Evolutionary conservation across 2,888 invertebrate species (phyloP), one percentile per base, ranked within the genome.

Genomic region (Stratiomys singularior): DNA sequence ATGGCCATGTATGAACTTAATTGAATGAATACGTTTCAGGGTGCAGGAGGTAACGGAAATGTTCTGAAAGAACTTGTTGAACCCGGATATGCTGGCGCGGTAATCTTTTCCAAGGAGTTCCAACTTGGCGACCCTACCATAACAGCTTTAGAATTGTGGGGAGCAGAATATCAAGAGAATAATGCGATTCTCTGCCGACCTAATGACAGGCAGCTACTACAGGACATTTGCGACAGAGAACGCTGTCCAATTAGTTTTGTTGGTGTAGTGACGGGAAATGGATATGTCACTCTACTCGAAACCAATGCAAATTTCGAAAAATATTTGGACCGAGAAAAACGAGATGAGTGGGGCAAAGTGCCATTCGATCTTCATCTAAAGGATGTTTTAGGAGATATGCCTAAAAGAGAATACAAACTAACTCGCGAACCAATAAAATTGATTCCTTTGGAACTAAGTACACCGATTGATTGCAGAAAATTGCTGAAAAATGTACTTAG

Each of bases 31-130:
- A 1, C n/a, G n/a, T n/a, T n/a, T 21, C n/a, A 84, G 89, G 99
- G 99, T 23, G 99, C 99, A 9, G 99, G 99, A n/a, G 99, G 99
- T 30, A 96, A 96, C 85, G 96, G 98, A 1, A 99, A 99, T 86
- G 99, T 99, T 0, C 86, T 99, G 37, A 99, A 99, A 84, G 99
- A 99, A 86, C 88, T 99, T 3, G 97, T 97, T 0, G 98, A 99
- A 83, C 98, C 98, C 0, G 87, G 86, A 0, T 85, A 85, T 77
- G 92, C 93, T 3, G 99, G 99, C 0, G 99, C 98, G 0, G 91
- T 96, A 0, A 96, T 99, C 79, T 94, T 94, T 84, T 93, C 95
- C 0, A 91, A 93, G 79, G 91, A 92, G 84, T 97, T 98, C 85
- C 93, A 95, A 81, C 88, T 99, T 30, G 99, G 98, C 0, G 99